Evolutionary conservation across 1,140 invertebrate genomes (phyloP).

Genomic region (Drosophila hydei): DNA sequence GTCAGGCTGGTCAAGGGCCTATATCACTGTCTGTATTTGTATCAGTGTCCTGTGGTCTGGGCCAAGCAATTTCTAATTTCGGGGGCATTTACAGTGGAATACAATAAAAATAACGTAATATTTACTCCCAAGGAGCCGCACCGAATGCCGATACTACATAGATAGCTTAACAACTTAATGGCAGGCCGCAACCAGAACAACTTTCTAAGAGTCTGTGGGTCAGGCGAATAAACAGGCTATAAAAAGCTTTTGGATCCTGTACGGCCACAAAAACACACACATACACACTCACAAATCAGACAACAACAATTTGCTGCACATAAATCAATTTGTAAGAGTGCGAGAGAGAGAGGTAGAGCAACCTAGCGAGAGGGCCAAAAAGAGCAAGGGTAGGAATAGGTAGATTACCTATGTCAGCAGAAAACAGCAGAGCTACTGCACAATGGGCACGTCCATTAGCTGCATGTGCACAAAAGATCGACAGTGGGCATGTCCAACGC

Average conservation of each 20-base stretch:
- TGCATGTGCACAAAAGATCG: conserved; percentile 55
- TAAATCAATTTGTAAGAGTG: conserved; percentile 60
- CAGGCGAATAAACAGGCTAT: conserved; percentile 15
- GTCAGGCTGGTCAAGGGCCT: conserved; percentile 44
- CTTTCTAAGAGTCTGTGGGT: conserved; percentile 45
- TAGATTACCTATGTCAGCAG: conserved; percentile 75
- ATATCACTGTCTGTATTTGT: conserved; percentile 8
- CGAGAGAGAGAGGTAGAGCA: not conserved
- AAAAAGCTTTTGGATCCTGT: conserved; percentile 29
- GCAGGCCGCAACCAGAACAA: conserved; percentile 66
- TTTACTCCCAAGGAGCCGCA: conserved; percentile 59
- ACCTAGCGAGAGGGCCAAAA: not conserved
- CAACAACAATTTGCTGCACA: conserved; percentile 57
- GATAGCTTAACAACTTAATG: conserved; percentile 82
- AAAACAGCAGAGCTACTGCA: conserved; percentile 60
- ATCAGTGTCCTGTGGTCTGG: conserved; percentile 1
- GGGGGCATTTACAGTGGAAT: conserved; percentile 64
- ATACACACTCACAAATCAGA: conserved; percentile 50
- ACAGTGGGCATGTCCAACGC: conserved; percentile 33
- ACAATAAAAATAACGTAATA: conserved; percentile 68
- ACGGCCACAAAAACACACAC: conserved; percentile 15
- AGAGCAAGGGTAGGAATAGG: not conserved
- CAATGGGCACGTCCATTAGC: conserved; percentile 60
- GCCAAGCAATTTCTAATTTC: conserved; percentile 72
- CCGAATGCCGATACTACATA: conserved; percentile 66